phyloP scores from a whole-genome alignment of 2,113 vertebrate genomes.

The Sturnira hondurensis region DNA sequence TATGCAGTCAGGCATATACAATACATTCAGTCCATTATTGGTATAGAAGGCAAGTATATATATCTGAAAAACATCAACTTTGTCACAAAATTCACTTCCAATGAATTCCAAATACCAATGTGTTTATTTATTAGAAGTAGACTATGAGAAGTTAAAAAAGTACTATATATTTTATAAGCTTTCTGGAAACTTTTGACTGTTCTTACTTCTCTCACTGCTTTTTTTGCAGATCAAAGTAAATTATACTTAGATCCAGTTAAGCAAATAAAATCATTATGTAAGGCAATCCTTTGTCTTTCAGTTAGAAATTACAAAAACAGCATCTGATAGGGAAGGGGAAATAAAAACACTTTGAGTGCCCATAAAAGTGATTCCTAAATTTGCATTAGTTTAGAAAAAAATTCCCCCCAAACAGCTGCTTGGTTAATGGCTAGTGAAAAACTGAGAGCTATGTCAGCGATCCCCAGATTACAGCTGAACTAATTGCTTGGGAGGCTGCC shows the following conservation, averaged over 20 bases:
- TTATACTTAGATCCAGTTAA: background rate
- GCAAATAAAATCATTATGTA: background rate
- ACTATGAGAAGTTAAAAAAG: background rate
- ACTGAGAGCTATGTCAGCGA: background rate
- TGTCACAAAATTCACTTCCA: background rate
- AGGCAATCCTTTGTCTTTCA: background rate
- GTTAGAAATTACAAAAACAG: background rate
- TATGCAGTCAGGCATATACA: background rate
- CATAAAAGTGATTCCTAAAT: constrained; percentile 37
- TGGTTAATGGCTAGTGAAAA: constrained; percentile 58
- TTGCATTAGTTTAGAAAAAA: constrained; percentile 50
- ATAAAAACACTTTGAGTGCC: constrained; percentile 19
- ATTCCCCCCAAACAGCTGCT: constrained; percentile 28
- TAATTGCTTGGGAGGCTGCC: constrained; percentile 45
- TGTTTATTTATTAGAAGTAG: background rate
- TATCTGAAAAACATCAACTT: background rate
- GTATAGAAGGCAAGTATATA: background rate
- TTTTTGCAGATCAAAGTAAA: background rate
- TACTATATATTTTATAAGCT: background rate
- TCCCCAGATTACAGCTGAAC: constrained; percentile 25
- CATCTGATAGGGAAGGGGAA: background rate
- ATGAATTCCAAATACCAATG: background rate
- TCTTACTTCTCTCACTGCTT: background rate
- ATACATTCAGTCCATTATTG: background rate
- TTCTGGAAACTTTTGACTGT: background rate